Evolutionary conservation across 2,888 invertebrate species (phyloP).

Genomic region (Campoplex capitator): DNA sequence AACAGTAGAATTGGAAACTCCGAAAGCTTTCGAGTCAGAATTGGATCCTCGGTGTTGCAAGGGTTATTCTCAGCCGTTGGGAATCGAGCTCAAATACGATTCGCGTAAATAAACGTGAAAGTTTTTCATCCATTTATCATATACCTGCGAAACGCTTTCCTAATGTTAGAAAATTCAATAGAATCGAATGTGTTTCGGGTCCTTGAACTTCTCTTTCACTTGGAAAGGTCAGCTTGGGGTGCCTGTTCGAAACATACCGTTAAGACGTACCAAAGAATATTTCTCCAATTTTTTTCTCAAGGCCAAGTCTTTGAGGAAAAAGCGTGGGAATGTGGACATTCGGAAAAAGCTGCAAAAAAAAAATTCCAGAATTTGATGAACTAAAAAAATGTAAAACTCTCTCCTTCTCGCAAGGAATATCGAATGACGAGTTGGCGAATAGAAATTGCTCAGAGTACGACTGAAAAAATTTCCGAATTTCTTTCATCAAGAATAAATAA

Average conservation of each 20-base stretch:
- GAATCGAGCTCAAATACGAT: slow-evolving; percentile 1
- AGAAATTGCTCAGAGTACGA: neutral
- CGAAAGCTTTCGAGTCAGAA: slow-evolving; percentile 26
- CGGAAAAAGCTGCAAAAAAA: neutral
- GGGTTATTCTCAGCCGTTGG: slow-evolving; percentile 46
- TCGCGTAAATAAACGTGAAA: slow-evolving; percentile 29
- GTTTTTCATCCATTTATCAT: slow-evolving; percentile 35
- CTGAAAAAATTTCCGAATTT: neutral
- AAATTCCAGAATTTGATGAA: neutral
- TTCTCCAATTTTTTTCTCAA: slow-evolving; percentile 10
- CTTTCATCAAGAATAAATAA: neutral
- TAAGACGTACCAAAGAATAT: slow-evolving; percentile 24
- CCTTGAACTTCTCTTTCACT: slow-evolving; percentile 22
- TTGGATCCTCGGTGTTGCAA: slow-evolving; percentile 27
- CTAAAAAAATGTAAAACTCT: no score
- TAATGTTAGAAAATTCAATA: slow-evolving; percentile 30
- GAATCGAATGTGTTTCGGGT: slow-evolving; percentile 18
- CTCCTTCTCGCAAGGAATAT: neutral
- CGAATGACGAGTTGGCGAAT: neutral
- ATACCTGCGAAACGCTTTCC: slow-evolving; percentile 40
- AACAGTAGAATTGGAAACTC: neutral
- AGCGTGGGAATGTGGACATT: slow-evolving; percentile 54
- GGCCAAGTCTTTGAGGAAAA: neutral
- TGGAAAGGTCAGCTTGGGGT: slow-evolving; percentile 61
- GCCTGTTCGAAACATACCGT: slow-evolving; percentile 6